phyloP scores from a whole-genome alignment of 2,888 invertebrate genomes.

The Ecliptopera silaceata region DNA sequence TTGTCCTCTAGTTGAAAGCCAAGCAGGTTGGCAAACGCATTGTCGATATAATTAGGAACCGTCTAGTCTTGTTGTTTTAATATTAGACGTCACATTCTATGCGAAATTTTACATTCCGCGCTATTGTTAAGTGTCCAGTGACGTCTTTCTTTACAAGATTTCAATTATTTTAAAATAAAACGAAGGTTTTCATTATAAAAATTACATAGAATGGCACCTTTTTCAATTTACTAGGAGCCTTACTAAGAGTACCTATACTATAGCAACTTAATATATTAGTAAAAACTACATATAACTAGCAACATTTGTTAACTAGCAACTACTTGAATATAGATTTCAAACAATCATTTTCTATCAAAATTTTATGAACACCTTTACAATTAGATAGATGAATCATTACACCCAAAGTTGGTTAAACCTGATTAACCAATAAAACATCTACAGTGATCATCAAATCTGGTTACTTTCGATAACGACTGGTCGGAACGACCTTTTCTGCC shows the following conservation, averaged over 20 bases:
- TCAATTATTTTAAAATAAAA: too few relatives aligned
- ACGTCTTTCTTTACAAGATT: too few relatives aligned
- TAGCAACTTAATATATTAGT: too few relatives aligned
- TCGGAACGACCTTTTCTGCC: slow-evolving; percentile 60
- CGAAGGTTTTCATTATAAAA: too few relatives aligned
- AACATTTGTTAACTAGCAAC: too few relatives aligned
- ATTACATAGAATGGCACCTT: too few relatives aligned
- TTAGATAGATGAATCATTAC: slow-evolving; percentile 49
- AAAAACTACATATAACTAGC: too few relatives aligned
- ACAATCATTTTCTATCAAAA: too few relatives aligned
- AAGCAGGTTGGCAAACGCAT: background rate
- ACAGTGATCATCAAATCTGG: slow-evolving; percentile 42
- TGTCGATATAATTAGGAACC: background rate
- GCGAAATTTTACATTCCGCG: background rate
- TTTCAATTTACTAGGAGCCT: too few relatives aligned
- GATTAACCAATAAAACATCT: slow-evolving; percentile 53
- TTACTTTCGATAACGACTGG: slow-evolving; percentile 58
- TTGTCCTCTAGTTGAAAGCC: background rate
- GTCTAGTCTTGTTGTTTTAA: background rate
- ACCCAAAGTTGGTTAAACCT: slow-evolving; percentile 53
- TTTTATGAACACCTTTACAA: slow-evolving; percentile 29
- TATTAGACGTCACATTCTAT: background rate
- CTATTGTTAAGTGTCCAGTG: too few relatives aligned
- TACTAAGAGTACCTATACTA: too few relatives aligned
- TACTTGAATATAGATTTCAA: too few relatives aligned